Evolutionary conservation across 53 echinoderm and acorn worm species (phyloP).

Genomic region (Stichopus horrens): DNA sequence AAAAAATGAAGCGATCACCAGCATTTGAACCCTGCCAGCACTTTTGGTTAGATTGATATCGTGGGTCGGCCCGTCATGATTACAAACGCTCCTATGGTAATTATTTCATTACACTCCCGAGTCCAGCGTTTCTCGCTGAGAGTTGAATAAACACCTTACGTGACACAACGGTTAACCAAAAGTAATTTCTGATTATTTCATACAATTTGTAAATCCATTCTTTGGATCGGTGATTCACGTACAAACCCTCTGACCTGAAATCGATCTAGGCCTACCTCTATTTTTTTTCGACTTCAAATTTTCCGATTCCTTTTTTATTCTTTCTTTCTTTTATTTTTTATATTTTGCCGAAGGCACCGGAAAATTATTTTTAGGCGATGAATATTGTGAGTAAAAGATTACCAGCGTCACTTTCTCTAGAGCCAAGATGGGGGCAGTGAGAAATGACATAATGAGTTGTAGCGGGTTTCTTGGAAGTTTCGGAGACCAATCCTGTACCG

Average conservation of each 20-base stretch:
- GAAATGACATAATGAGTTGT: neutral
- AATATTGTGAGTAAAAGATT: constrained; percentile 8
- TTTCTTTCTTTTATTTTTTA: neutral
- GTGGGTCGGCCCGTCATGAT: constrained; percentile 1
- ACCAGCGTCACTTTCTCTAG: neutral
- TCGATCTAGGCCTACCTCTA: neutral
- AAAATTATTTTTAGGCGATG: constrained; percentile 31
- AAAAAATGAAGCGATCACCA: neutral
- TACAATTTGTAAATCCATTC: neutral
- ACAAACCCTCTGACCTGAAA: constrained; percentile 29
- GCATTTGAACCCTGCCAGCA: constrained; percentile 18
- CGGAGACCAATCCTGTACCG: neutral
- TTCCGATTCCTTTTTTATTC: neutral
- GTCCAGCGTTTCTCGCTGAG: neutral
- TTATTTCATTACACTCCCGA: constrained; percentile 14
- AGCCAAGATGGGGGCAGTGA: neutral
- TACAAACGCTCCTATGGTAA: constrained; percentile 23
- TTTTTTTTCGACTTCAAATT: neutral
- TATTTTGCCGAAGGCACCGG: constrained; percentile 26
- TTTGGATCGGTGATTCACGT: constrained; percentile 26
- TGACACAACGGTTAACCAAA: constrained; percentile 41
- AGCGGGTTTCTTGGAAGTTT: constrained; percentile 32
- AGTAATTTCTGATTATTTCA: constrained; percentile 35
- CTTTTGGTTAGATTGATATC: neutral
- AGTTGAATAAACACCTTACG: constrained; percentile 31